phyloP scores from a whole-genome alignment of 2,888 invertebrate species.

The Alcis repandata region DNA sequence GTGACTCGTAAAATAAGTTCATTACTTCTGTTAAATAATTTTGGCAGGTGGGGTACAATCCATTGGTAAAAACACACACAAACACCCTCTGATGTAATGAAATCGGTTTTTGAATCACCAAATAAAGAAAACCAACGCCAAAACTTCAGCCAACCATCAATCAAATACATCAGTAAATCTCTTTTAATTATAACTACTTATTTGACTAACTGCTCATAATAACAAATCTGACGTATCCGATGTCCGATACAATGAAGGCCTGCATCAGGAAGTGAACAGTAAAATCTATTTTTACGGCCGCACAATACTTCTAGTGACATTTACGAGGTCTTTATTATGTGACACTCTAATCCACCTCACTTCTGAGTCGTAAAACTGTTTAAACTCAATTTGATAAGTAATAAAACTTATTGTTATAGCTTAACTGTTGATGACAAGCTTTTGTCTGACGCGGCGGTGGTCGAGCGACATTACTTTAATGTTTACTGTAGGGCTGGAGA shows the following conservation, averaged over 20 bases:
- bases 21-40: too few relatives aligned
- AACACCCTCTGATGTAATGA: too few relatives aligned
- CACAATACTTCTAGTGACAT: slow-evolving; percentile 35
- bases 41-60: too few relatives aligned
- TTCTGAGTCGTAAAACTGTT: slow-evolving; percentile 41
- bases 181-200: background rate
- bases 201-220: background rate
- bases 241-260: slow-evolving; percentile 24
- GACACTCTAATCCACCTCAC: slow-evolving; percentile 37
- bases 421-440: slow-evolving; percentile 25
- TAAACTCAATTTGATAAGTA: slow-evolving; percentile 43
- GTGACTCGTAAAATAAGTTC: too few relatives aligned
- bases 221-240: slow-evolving; percentile 22
- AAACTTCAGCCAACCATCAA: too few relatives aligned
- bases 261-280: slow-evolving; percentile 34
- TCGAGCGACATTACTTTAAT: background rate
- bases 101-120: too few relatives aligned
- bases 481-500: too few relatives aligned
- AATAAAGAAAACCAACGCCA: too few relatives aligned
- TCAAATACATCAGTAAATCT: too few relatives aligned
- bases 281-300: slow-evolving; percentile 36
- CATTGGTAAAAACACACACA: too few relatives aligned
- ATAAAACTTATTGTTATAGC: slow-evolving; percentile 42
- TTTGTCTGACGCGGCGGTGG: slow-evolving; percentile 8
- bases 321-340: slow-evolving; percentile 47